Base-by-base conservation (phyloP, 2,113 vertebrate species). In the Chauna torquata region DNA sequence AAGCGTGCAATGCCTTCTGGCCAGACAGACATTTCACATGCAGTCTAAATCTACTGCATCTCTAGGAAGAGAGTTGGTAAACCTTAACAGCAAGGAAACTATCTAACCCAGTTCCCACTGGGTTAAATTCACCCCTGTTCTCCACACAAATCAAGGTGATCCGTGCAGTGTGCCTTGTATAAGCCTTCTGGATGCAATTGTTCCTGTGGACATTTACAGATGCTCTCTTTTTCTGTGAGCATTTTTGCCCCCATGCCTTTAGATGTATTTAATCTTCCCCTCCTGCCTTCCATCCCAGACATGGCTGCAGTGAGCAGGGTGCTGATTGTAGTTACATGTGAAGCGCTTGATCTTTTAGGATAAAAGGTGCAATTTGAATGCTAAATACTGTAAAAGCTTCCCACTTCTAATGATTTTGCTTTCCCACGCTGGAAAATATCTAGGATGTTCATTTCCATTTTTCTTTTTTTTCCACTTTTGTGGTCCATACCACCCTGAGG, bases 281-380 rank as follows among this genome's bases (percentile, higher is more conserved):
- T 79, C 49, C 27, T 75, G 22, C 68, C 40, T 54, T 94, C 94
- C 89, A 96, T 77, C 83, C 54, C 84, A 96, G 69, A 82, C 92
- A 76, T 9, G 40, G 86, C 34, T 70, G 54, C 58, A 34, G 12
- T 44, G 66, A 90, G 22, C 0, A 0, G 15, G 23, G 28, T 85
- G 24, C 49, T 92, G 61, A 54, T 7, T 72, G 32, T 74, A 93
- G 75, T 62, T 95, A 38, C 5, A n/a, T 83, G 90, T 62, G 78
- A 92, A 92, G 82, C 71, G 80, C 84, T 96, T 96, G 91, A 95
- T 95, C 68, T 94, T 65, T 79, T 57, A 91, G 74, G 83, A 95
- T 96, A 94, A 96, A 96, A 94, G 87, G 36, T 88, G 69, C 23
- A 86, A 94, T 94, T 95, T 87, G 85, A 92, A 97, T 95, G 83